Conservation (phyloP, 1,140 invertebrate species). For the Bombus terrestris region DNA sequence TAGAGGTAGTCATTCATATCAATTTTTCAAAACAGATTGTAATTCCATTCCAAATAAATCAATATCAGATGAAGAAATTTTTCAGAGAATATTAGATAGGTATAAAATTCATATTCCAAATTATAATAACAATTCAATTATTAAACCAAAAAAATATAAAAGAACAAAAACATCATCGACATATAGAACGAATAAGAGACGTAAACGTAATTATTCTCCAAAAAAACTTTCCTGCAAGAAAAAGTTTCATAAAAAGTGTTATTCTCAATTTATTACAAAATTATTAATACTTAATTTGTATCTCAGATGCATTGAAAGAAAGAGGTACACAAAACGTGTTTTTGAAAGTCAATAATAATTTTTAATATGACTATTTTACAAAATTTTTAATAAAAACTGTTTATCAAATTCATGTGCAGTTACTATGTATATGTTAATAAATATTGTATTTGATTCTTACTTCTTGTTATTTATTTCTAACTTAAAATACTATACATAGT, state of each 20-base stretch:
- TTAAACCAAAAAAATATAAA: conserved; percentile 37
- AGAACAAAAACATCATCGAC: conserved; percentile 33
- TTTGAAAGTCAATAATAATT: background rate
- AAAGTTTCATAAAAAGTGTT: conserved; percentile 3
- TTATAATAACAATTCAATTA: conserved; percentile 4
- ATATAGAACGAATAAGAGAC: conserved; percentile 14
- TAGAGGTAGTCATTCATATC: background rate
- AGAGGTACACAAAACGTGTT: conserved; percentile 16
- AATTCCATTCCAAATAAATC: background rate
- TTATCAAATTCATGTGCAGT: conserved; percentile 39
- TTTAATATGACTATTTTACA: conserved; percentile 8
- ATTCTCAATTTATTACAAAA: conserved; percentile 63
- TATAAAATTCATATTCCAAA: conserved; percentile 42
- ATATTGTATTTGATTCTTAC: conserved; percentile 34
- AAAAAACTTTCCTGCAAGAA: background rate
- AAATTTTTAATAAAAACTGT: background rate
- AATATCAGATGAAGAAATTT: background rate
- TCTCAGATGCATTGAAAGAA: conserved; percentile 64
- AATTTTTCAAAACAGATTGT: background rate
- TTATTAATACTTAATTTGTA: conserved; percentile 72
- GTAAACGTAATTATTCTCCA: conserved; percentile 6
- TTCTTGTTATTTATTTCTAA: conserved; percentile 41
- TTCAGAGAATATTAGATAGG: conserved; percentile 9
- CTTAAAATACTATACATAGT: background rate
- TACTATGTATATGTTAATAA: conserved; percentile 51